Percentiles rank a stretch among this genome's conserved stretches.
These are phyloP conservation scores for Lithophane leautieri DNA, from an alignment of 2,888 invertebrate genomes.

Conservation along the genomic window DNA sequence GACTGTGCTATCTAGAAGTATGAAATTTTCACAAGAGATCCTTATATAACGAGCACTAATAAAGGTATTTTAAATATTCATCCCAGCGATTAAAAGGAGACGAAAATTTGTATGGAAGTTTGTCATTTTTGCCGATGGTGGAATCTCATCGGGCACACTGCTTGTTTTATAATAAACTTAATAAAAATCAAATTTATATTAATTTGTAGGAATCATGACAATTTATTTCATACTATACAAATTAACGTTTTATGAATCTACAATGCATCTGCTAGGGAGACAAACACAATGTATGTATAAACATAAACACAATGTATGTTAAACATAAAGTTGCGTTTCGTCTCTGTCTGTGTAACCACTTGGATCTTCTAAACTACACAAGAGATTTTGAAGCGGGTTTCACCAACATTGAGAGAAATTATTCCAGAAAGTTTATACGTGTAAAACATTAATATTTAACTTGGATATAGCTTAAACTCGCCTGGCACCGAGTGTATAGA, in stretches of 20 bases:
- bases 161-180: not conserved
- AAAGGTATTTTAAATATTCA: not conserved
- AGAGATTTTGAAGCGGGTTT: not conserved
- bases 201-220: not conserved
- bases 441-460: not conserved
- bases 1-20: too few species aligned
- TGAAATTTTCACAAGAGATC: not conserved
- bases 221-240: not conserved
- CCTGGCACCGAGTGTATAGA: not conserved
- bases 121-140: too few species aligned
- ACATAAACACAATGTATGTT: too few species aligned
- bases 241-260: not conserved
- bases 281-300: not conserved
- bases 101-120: not conserved
- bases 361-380: not conserved
- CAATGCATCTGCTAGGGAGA: not conserved
- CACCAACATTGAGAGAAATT: not conserved
- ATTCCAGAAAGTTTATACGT: not conserved
- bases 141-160: not conserved
- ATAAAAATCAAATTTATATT: not conserved
- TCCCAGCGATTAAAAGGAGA: not conserved
- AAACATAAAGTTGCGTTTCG: too few species aligned
- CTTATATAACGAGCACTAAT: not conserved
- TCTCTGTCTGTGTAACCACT: too few species aligned
- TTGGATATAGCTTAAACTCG: not conserved